Evolutionary conservation across 2,797 vertebrate genomes (phyloP), one percentile per base, ranked within the genome.

Genomic region (Cuculus canorus): DNA sequence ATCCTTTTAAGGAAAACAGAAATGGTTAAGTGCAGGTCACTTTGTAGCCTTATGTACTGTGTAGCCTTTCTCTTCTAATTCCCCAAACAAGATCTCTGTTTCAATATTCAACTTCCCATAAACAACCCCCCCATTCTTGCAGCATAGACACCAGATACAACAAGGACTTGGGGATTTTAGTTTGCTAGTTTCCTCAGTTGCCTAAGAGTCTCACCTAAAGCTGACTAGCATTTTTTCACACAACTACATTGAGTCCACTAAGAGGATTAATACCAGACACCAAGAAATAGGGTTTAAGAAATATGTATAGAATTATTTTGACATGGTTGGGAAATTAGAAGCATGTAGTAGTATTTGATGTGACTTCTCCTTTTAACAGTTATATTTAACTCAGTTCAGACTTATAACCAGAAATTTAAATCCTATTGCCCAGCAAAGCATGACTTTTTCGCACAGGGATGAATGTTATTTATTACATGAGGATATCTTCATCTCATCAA

Each of bases 251-350:
- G 69, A 88, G n/a, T 75, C 48, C 54, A 59, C 45, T 93, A 93
- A 92, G 78, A 85, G 63, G 70, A 93, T 93, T 93, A 92, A 82
- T 25, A 84, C 23, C 28, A 79, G 33, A 61, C 47, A 90, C 25
- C n/a, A 81, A 79, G 66, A 88, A 88, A 80, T 16, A 70, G 37
- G 63, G 48, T 91, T 91, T 65, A 53, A 93, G 70, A 86, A 86
- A 64, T 15, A 89, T 30, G 19, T 68, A 64, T 35, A 60, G 64
- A 84, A 80, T 85, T 85, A 82, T 76, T 89, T 83, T 92, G 47
- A 72, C 59, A 84, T 37, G 16, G 50, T 57, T 86, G n/a, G 27
- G 32, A 91, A 82, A 92, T 78, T 27, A 88, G 59, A 88, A 92
- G 71, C 56, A 50, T 17, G 14, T 33, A 27, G 47, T 43, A 72